These are phyloP conservation scores for Epistrophella euchroma DNA, from an alignment of 2,888 invertebrate genomes.

Conservation along the genomic window DNA sequence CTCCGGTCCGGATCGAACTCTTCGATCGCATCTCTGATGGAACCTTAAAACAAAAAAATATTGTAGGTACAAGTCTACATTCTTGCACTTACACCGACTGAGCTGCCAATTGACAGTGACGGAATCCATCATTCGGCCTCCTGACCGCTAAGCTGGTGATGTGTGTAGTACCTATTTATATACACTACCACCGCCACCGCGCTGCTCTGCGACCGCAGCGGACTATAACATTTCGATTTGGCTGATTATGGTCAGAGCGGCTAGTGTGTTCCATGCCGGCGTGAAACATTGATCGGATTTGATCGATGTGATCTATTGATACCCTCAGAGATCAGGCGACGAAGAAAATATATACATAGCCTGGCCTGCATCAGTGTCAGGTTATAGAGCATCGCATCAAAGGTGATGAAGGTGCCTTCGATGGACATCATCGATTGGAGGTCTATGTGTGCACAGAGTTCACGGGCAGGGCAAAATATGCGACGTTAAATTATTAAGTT, in stretches of 20 bases:
- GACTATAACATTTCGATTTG: slow-evolving; percentile 73
- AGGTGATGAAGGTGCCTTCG: slow-evolving; percentile 68
- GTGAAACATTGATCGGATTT: slow-evolving; percentile 72
- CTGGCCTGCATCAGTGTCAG: slow-evolving; percentile 44
- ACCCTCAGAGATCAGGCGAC: slow-evolving; percentile 66
- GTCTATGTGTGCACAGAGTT: slow-evolving; percentile 63
- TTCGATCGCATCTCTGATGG: slow-evolving; percentile 55
- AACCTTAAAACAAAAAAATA: slow-evolving; percentile 9
- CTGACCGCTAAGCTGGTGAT: slow-evolving; percentile 58
- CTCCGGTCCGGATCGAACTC: slow-evolving; percentile 69
- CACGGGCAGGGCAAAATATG: slow-evolving; percentile 65
- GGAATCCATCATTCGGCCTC: slow-evolving; percentile 56
- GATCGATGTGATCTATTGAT: slow-evolving; percentile 77
- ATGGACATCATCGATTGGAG: slow-evolving; percentile 68
- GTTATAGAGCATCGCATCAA: slow-evolving; percentile 64
- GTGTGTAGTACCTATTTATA: slow-evolving; percentile 41
- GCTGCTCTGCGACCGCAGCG: slow-evolving; percentile 21
- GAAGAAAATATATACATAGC: slow-evolving; percentile 38
- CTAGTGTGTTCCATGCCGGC: slow-evolving; percentile 70
- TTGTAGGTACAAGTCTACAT: slow-evolving; percentile 49
- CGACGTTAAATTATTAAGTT: slow-evolving; percentile 60
- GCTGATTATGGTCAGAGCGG: slow-evolving; percentile 71
- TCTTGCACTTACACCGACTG: slow-evolving; percentile 65
- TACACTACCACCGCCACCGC: neutral
- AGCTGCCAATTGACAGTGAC: slow-evolving; percentile 72